A percentile compares a stretch with the other conserved stretches of the same genome.
phyloP scores from a whole-genome alignment of 2,113 vertebrate genomes.

The Tychaedon coryphoeus region DNA sequence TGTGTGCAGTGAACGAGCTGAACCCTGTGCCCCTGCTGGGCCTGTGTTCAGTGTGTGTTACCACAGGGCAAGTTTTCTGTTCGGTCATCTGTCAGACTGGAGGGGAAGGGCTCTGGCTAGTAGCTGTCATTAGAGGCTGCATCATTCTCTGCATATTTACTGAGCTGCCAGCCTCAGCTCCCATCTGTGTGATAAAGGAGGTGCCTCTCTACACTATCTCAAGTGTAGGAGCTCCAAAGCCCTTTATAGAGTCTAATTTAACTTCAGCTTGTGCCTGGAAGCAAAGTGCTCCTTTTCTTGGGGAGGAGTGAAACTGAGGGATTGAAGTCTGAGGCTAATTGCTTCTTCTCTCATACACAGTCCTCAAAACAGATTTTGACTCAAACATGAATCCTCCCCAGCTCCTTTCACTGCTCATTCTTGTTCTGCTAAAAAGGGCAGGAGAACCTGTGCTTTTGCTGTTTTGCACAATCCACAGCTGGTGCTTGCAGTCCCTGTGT shows the following conservation, averaged over 20 bases:
- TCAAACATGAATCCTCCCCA: neutral
- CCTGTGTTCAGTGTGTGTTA: conserved; percentile 1
- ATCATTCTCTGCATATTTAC: neutral
- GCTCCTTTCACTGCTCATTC: neutral
- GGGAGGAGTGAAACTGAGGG: neutral
- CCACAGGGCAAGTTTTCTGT: conserved; percentile 6
- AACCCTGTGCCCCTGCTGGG: conserved; percentile 13
- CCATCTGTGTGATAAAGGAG: neutral
- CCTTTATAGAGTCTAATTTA: neutral
- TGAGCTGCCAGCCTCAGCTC: neutral
- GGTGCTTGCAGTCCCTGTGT: neutral
- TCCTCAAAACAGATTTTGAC: neutral
- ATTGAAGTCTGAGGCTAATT: neutral
- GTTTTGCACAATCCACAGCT: neutral
- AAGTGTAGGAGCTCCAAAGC: neutral
- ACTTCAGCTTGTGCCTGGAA: neutral
- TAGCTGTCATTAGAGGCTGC: neutral
- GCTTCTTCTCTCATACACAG: neutral
- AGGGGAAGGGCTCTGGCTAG: neutral
- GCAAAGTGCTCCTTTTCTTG: neutral
- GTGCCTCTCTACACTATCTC: neutral
- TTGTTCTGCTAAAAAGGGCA: neutral
- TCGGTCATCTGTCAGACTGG: neutral
- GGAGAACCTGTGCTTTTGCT: neutral
- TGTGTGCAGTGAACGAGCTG: neutral